Percentiles rank a stretch among this genome's conserved stretches.
Conservation (phyloP, 2,888 invertebrate genomes). For the Macaria notata region DNA sequence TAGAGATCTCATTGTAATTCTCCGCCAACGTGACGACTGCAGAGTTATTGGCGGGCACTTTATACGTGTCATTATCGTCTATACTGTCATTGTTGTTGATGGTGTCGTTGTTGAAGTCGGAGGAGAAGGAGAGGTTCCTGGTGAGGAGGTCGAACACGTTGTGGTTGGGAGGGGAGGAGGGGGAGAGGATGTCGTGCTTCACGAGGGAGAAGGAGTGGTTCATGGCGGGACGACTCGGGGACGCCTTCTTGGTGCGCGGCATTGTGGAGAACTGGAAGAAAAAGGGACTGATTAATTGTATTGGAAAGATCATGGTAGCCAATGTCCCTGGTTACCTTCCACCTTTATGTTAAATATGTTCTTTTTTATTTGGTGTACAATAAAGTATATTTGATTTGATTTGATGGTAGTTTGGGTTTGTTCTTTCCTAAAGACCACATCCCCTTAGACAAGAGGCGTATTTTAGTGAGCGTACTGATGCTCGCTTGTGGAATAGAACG, state of each 20-base stretch:
- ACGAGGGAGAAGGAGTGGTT: slow-evolving; percentile 71
- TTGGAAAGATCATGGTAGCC: too few relatives aligned
- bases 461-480: too few relatives aligned
- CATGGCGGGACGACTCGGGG: slow-evolving; percentile 66
- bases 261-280: slow-evolving; percentile 83
- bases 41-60: slow-evolving; percentile 71
- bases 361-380: too few relatives aligned
- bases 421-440: too few relatives aligned
- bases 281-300: neutral
- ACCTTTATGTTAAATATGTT: too few relatives aligned
- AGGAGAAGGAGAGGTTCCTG: slow-evolving; percentile 74
- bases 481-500: too few relatives aligned
- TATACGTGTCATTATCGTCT: slow-evolving; percentile 72
- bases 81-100: slow-evolving; percentile 64
- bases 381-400: too few relatives aligned
- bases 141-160: slow-evolving; percentile 74
- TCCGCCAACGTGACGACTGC: slow-evolving; percentile 63
- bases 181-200: slow-evolving; percentile 67
- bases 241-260: slow-evolving; percentile 81
- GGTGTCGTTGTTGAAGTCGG: slow-evolving; percentile 77
- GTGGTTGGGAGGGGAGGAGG: slow-evolving; percentile 53
- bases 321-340: too few relatives aligned
- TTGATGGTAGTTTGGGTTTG: too few relatives aligned
- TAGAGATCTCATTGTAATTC: slow-evolving; percentile 77
- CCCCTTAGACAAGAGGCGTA: too few relatives aligned